Conservation (phyloP, 2,888 invertebrate genomes). For the Aleiodes testaceus region DNA sequence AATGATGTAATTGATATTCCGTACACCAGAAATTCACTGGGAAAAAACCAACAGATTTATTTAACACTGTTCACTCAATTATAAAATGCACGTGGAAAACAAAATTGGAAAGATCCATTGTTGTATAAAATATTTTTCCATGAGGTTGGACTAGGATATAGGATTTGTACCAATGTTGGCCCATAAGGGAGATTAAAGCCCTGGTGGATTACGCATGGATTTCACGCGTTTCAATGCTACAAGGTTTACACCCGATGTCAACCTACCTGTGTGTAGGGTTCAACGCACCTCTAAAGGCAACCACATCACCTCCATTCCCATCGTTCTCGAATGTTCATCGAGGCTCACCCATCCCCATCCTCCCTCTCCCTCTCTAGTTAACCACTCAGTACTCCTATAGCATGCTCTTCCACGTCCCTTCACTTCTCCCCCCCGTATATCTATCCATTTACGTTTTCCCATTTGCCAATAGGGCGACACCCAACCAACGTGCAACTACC, state of each 20-base stretch:
- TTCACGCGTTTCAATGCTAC: slow-evolving; percentile 70
- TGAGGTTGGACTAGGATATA: slow-evolving; percentile 40
- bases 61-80: no score
- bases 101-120: no score
- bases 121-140: background rate
- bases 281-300: slow-evolving; percentile 72
- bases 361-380: slow-evolving; percentile 23
- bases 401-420: slow-evolving; percentile 47
- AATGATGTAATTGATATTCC: no score
- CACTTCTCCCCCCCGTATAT: slow-evolving; percentile 49
- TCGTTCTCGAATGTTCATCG: slow-evolving; percentile 36
- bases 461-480: slow-evolving; percentile 41
- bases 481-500: slow-evolving; percentile 16
- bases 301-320: slow-evolving; percentile 67
- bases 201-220: slow-evolving; percentile 67
- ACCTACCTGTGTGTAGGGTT: slow-evolving; percentile 69
- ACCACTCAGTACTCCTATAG: slow-evolving; percentile 41
- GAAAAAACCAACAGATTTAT: no score
- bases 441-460: slow-evolving; percentile 57
- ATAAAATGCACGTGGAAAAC: no score
- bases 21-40: no score
- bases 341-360: slow-evolving; percentile 32
- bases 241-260: slow-evolving; percentile 67
- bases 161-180: slow-evolving; percentile 8
- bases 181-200: slow-evolving; percentile 43